These are phyloP conservation scores for Drosophila yakuba DNA, from an alignment of 1,140 invertebrate genomes.

Conservation along the genomic window DNA sequence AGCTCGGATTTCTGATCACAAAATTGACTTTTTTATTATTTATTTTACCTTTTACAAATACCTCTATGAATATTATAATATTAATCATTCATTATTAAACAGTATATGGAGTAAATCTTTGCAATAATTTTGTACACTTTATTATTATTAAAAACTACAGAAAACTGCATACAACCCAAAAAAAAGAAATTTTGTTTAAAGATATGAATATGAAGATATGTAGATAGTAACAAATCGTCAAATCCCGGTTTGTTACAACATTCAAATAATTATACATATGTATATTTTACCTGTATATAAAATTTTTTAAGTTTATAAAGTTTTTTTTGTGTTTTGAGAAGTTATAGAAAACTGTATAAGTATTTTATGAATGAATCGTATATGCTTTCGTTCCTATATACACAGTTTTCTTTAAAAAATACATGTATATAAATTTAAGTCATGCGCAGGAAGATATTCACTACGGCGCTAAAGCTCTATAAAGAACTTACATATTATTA, in stretches of 20 bases:
- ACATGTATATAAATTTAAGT: background rate
- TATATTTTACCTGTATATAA: background rate
- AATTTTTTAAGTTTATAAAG: too few species aligned
- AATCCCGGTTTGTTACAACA: too few species aligned
- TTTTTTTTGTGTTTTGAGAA: background rate
- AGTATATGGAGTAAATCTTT: too few species aligned
- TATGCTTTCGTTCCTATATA: constrained; percentile 3
- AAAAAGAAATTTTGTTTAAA: too few species aligned
- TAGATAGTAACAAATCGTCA: too few species aligned
- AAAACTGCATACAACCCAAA: too few species aligned
- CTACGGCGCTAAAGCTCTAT: constrained; percentile 3
- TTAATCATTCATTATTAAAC: too few species aligned
- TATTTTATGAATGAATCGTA: constrained; percentile 26
- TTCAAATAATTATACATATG: background rate
- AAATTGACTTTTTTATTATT: background rate
- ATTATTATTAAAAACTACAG: too few species aligned
- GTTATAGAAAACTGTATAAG: constrained; percentile 4
- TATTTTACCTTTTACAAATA: background rate
- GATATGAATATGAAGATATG: too few species aligned
- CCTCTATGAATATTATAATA: too few species aligned
- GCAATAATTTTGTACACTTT: too few species aligned
- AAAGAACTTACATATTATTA: background rate
- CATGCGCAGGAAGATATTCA: constrained; percentile 16
- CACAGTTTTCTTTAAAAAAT: background rate
- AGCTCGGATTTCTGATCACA: background rate